These are phyloP conservation scores for Porites lobata DNA, from an alignment of 92 coral and sea anemone genomes.

Conservation along the genomic window DNA sequence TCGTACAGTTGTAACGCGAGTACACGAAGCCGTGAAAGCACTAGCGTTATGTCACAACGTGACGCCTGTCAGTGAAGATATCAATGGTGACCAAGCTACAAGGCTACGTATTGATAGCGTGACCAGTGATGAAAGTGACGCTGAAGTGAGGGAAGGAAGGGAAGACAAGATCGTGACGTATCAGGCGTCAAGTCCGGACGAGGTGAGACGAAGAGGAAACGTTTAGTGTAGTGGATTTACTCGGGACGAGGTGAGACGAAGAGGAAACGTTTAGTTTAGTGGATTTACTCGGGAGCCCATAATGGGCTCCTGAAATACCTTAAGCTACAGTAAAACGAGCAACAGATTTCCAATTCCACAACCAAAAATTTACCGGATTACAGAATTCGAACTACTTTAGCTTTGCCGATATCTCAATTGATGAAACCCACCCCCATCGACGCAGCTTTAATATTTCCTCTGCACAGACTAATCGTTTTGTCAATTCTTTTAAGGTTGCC, in stretches of 20 bases:
- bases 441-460: too few species aligned
- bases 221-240: background rate
- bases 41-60: constrained; percentile 98
- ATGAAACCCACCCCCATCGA: too few species aligned
- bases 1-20: constrained; percentile 96
- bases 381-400: too few species aligned
- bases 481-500: constrained; percentile 79
- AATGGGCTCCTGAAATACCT: too few species aligned
- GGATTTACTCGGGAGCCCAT: background rate
- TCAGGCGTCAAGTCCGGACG: constrained; percentile 99
- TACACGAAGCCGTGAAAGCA: constrained; percentile 97
- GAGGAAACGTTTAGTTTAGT: background rate
- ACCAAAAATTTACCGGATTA: too few species aligned
- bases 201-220: constrained; percentile 57
- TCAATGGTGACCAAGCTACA: constrained; percentile 47
- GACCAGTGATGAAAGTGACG: constrained; percentile 83
- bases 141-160: constrained; percentile 54
- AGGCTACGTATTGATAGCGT: constrained; percentile 72
- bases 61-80: constrained; percentile 91
- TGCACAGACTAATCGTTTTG: background rate
- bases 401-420: too few species aligned
- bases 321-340: too few species aligned
- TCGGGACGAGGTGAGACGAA: constrained; percentile 79
- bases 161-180: constrained; percentile 71
- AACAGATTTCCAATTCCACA: too few species aligned